Percentiles rank a stretch among this genome's conserved stretches.
These are phyloP conservation scores for Pempheris klunzingeri DNA, from an alignment of 2,797 vertebrate genomes.

Conservation along the genomic window DNA sequence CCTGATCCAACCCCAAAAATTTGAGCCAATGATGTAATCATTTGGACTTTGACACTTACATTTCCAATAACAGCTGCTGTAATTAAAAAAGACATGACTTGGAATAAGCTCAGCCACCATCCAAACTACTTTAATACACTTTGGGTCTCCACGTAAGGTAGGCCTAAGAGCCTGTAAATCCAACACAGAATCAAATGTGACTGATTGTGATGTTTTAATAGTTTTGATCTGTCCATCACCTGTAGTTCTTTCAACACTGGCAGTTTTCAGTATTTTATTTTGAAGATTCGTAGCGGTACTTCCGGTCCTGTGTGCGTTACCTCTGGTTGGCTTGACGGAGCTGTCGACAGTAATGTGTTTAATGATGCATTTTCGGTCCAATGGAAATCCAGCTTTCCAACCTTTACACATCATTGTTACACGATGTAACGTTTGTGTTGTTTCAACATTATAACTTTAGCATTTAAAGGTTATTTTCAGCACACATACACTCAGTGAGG, in stretches of 20 bases:
- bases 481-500: background rate
- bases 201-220: background rate
- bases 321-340: background rate
- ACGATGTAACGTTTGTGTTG: background rate
- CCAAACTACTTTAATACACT: background rate
- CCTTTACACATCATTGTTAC: background rate
- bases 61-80: accelerated
- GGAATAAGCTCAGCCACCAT: too few species aligned
- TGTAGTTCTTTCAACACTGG: background rate
- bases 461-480: background rate
- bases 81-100: background rate
- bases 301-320: background rate
- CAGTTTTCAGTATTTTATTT: slow-evolving; percentile 1
- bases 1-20: background rate
- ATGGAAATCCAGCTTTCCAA: background rate
- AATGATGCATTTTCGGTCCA: slow-evolving; percentile 3
- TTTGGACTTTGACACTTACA: background rate
- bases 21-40: background rate
- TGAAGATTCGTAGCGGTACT: slow-evolving; percentile 5
- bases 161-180: background rate
- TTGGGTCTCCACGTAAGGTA: background rate
- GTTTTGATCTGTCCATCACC: background rate
- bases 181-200: background rate
- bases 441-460: background rate
- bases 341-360: background rate